phyloP scores from a whole-genome alignment of 2,113 vertebrate genomes.

The Lophotis ruficrista region DNA sequence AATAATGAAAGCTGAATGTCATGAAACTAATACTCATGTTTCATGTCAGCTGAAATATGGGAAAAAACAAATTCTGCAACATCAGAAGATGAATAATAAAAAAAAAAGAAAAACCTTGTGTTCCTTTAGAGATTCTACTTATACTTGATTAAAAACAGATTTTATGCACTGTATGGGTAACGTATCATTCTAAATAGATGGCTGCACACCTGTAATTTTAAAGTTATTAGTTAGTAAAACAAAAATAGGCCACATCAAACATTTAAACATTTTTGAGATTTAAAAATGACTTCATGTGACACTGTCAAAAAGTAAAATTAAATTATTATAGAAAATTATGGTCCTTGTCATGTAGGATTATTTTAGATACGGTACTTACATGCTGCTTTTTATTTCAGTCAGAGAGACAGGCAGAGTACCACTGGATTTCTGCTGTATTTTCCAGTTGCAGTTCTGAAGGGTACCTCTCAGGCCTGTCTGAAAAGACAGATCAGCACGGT shows the following conservation, averaged over 20 bases:
- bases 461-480: slow-evolving; percentile 8
- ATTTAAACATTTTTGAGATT: not conserved
- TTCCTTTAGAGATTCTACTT: not conserved
- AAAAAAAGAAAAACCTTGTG: not conserved
- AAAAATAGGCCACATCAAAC: not conserved
- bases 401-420: not conserved
- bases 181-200: not conserved
- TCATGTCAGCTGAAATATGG: not conserved
- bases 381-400: slow-evolving; percentile 19
- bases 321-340: not conserved
- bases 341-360: not conserved
- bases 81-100: not conserved
- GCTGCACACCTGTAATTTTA: not conserved
- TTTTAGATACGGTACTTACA: slow-evolving; percentile 56
- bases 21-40: not conserved
- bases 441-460: not conserved
- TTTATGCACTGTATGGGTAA: not conserved
- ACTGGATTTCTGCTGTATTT: not conserved
- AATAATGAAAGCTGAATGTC: not conserved
- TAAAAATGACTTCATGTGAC: not conserved
- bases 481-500: not conserved
- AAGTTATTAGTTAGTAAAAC: not conserved
- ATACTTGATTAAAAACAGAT: not conserved
- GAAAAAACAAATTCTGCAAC: not conserved
- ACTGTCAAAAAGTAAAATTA: not conserved